Conservation (phyloP, 2,797 vertebrate species). For the Novumbra hubbsi region DNA sequence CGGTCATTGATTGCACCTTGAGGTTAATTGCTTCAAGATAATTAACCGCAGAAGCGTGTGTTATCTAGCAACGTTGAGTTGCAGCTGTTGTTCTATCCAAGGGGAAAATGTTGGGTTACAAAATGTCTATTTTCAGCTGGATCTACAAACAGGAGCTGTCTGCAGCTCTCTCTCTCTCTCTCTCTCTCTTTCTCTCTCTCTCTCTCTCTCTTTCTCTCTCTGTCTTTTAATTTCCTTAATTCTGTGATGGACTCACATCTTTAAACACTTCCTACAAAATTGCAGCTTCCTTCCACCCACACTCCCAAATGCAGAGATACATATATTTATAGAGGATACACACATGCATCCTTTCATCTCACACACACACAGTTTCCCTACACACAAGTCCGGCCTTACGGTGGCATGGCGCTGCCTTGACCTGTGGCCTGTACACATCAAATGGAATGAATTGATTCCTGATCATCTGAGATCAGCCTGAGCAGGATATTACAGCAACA, state of each 20-base stretch:
- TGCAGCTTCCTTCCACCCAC: slow-evolving; percentile 37
- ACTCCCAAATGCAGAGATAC: slow-evolving; percentile 25
- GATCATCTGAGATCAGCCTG: not conserved
- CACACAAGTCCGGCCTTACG: slow-evolving; percentile 24
- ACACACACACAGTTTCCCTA: slow-evolving; percentile 33
- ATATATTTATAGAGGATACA: slow-evolving; percentile 28
- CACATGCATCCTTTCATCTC: slow-evolving; percentile 44
- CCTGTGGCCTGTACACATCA: slow-evolving; percentile 7
- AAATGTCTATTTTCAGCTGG: slow-evolving; percentile 28
- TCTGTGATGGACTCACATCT: slow-evolving; percentile 49
- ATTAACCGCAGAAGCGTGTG: too few relatives aligned
- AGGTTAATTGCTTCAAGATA: not conserved
- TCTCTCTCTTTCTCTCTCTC: slow-evolving; percentile 15
- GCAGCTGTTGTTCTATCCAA: slow-evolving; percentile 11
- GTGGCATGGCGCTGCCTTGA: slow-evolving; percentile 23
- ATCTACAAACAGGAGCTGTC: slow-evolving; percentile 12
- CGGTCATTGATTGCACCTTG: not conserved
- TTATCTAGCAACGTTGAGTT: not conserved
- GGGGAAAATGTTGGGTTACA: slow-evolving; percentile 25
- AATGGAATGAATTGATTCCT: slow-evolving; percentile 6
- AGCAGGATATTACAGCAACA: not conserved
- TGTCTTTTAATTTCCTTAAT: slow-evolving; percentile 29
- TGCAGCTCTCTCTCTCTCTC: slow-evolving; percentile 13
- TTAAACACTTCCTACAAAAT: slow-evolving; percentile 37
- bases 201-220: slow-evolving; percentile 14